Base-by-base conservation (phyloP, 2,888 invertebrate species). In the Aethes cnicana region DNA sequence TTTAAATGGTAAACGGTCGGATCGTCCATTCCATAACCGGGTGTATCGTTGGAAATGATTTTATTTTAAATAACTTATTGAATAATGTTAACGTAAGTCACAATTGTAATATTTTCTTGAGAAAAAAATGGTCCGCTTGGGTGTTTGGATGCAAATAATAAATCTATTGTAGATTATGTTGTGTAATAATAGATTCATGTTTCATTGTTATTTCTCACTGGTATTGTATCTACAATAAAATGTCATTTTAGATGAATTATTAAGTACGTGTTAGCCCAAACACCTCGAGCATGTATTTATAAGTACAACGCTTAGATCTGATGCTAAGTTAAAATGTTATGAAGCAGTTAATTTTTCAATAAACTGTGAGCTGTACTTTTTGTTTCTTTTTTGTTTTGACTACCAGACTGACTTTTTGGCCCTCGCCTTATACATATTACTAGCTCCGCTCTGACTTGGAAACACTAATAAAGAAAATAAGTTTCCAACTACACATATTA, bases 241-340 rank as follows among this genome's bases (percentile, higher is more conserved):
- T n/a, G n/a, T n/a, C 7, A 42, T 12, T 5, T 33, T 7, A 4
- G 5, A 18, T 23, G n/a, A 16, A 7, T 7, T 23, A 8, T 20
- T 11, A 5, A 4, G 3, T 11, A 25, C 17, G 20, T 37, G 6
- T 26, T 52, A 18, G 44, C 26, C 11, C 37, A 39, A 44, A 20
- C 37, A 9, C 11, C 36, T 25, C 39, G 30, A 33, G 44, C 8
- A 21, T 52, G 23, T 52, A 52, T 46, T 44, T 46, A 33, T 52
- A 52, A 52, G 52, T 52, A 52, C 52, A 52, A 52, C 39, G 46
- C 44, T 52, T 52, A 52, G 52, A 46, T 46, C 52, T 52, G 52
- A 44, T 25, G 52, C 52, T 52, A 52, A 46, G 52, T 35, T 42
- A 30, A 50, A 36, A 37, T 52, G 43, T 52, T 46, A 44, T 52